Evolutionary conservation across 2,113 vertebrate species (phyloP).

Genomic region (Azemiops feae): DNA sequence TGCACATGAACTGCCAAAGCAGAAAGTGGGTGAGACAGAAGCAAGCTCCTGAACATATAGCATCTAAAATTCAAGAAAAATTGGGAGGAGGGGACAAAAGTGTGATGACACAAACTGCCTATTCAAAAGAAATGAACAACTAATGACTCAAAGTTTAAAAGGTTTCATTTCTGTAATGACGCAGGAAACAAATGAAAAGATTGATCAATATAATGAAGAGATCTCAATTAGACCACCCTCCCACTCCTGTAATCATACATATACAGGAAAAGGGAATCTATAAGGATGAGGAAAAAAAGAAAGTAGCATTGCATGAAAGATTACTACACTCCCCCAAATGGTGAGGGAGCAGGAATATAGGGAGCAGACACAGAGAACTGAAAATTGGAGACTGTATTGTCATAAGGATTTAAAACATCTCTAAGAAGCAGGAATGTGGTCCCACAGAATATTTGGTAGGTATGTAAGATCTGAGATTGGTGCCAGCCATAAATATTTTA

Average conservation of each 20-base stretch:
- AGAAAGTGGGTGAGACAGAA: neutral
- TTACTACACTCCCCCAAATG: neutral
- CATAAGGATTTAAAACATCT: neutral
- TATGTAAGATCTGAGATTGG: neutral
- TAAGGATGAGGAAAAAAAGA: neutral
- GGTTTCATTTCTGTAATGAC: neutral
- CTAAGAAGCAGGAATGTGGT: neutral
- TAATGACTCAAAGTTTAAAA: neutral
- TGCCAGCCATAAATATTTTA: neutral
- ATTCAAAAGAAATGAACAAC: neutral
- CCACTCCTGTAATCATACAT: neutral
- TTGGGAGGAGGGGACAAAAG: neutral
- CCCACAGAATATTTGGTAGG: neutral
- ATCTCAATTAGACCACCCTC: neutral
- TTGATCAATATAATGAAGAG: neutral
- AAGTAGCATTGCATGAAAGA: neutral
- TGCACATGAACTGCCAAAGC: neutral
- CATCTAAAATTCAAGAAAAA: neutral
- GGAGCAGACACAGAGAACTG: neutral
- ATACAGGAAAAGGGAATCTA: neutral
- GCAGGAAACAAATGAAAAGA: neutral
- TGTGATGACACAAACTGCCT: neutral
- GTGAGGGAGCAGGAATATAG: too few relatives aligned
- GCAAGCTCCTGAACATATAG: neutral
- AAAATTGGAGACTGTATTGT: neutral